Evolutionary conservation across 1,140 invertebrate genomes (phyloP), one percentile per base, ranked within the genome.

Genomic region (Maconellicoccus hirsutus): DNA sequence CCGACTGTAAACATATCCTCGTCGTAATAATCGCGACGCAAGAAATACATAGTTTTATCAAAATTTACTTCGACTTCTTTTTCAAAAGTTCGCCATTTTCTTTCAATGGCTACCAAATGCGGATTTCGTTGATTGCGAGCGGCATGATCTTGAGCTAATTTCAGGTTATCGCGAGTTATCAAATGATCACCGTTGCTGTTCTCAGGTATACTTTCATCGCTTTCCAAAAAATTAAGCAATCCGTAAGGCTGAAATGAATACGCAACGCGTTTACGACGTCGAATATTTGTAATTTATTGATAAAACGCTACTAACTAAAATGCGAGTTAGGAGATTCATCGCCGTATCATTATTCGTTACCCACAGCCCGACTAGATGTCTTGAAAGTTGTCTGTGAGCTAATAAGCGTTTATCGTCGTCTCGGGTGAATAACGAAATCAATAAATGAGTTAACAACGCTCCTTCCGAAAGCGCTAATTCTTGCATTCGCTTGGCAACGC

Each of bases 281-380:
- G n/a, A n/a, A n/a, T n/a, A n/a, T n/a, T n/a, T n/a, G n/a, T n/a
- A n/a, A n/a, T n/a, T n/a, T n/a, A 38, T 38, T 38, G 33, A 38
- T 38, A 38, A 38, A 7, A 7, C 16, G n/a, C 6, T 12, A 25
- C 61, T 66, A 3, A 66, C 61, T 8, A 66, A 23, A 8, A 66
- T 61, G 78, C 96, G 82, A 75, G 87, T 86, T 4, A 99, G 83
- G 16, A 99, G 81, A 27, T 90, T 89, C 84, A 93, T 90, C 0
- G 96, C 94, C 22, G 89, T 92, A 21, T 91, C 88, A 82, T 98
- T 95, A 69, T 93, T 93, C 14, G 93, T 95, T 0, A 96, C 86
- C 97, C 97, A 99, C n/a, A 99, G 83, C 19, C 91, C 91, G 70
- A 99, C 91, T n/a, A 99, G 82, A 81, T 98, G 95, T 14, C 97